A percentile compares a stretch with the other conserved stretches of the same genome.
Evolutionary conservation across 2,888 invertebrate genomes (phyloP).

Genomic region (Drosophila eohydei): DNA sequence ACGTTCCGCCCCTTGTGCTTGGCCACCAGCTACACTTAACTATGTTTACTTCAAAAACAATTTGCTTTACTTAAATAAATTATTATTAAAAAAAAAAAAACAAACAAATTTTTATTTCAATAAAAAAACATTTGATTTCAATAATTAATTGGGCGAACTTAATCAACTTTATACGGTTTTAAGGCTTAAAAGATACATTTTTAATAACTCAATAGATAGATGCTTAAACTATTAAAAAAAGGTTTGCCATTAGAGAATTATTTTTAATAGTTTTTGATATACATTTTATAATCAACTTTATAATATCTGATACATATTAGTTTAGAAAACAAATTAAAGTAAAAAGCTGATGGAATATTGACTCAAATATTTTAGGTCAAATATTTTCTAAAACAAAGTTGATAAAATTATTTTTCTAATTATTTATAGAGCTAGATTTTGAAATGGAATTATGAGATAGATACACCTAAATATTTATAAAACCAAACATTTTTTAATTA

Average conservation of each 20-base stretch:
- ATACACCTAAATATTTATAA: no score
- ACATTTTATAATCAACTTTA: no score
- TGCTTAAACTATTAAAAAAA: no score
- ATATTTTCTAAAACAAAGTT: not conserved
- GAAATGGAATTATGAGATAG: no score
- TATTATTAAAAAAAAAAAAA: slow-evolving; percentile 56
- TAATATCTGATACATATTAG: no score
- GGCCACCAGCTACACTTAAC: slow-evolving; percentile 60
- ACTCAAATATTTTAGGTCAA: no score
- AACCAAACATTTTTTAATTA: not conserved
- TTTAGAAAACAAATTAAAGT: no score
- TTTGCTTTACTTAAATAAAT: slow-evolving; percentile 78
- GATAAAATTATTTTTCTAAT: not conserved
- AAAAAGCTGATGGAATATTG: no score
- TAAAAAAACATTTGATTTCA: not conserved
- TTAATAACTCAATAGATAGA: no score
- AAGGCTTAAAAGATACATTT: no score
- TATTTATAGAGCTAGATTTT: not conserved
- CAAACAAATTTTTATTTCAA: not conserved
- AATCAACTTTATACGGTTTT: not conserved
- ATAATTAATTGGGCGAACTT: not conserved
- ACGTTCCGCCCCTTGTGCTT: not conserved
- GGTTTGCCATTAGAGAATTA: no score
- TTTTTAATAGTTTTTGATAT: no score
- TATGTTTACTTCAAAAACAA: slow-evolving; percentile 67